These are phyloP conservation scores for Tipula unca DNA, from an alignment of 2,888 invertebrate genomes.

Conservation along the genomic window DNA sequence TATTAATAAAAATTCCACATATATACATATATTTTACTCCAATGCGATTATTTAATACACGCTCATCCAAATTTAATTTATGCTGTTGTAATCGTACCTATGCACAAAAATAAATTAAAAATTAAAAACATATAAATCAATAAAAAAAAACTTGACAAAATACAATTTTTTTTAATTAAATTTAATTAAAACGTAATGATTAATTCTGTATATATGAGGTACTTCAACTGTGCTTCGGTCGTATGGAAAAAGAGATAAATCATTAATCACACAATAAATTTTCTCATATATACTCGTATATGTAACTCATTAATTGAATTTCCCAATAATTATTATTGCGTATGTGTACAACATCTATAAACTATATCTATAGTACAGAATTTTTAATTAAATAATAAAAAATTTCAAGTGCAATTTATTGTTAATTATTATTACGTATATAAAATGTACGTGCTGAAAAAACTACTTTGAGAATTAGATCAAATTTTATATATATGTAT, in stretches of 20 bases:
- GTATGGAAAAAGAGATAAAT: not conserved
- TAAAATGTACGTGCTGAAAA: not conserved
- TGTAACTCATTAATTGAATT: not conserved
- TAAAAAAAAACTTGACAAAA: not conserved
- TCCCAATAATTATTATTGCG: not conserved
- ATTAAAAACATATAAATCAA: not conserved
- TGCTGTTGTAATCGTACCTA: not conserved
- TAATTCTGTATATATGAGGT: not conserved
- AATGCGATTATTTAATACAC: not conserved
- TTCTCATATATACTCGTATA: not conserved
- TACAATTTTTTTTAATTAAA: not conserved
- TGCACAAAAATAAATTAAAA: not conserved
- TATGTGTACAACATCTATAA: not conserved
- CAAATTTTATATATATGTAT: not conserved
- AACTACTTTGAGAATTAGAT: not conserved
- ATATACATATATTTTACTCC: not conserved
- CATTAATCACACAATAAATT: not conserved
- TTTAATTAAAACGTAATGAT: not conserved
- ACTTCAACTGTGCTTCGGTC: not conserved
- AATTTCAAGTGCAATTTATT: slow-evolving; percentile 8
- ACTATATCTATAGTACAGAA: no score
- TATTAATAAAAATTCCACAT: not conserved
- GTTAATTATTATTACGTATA: not conserved
- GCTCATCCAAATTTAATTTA: not conserved
- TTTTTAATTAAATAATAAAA: not conserved